Conservation (phyloP, 2,888 invertebrate genomes). For the Ceraclea dissimilis region DNA sequence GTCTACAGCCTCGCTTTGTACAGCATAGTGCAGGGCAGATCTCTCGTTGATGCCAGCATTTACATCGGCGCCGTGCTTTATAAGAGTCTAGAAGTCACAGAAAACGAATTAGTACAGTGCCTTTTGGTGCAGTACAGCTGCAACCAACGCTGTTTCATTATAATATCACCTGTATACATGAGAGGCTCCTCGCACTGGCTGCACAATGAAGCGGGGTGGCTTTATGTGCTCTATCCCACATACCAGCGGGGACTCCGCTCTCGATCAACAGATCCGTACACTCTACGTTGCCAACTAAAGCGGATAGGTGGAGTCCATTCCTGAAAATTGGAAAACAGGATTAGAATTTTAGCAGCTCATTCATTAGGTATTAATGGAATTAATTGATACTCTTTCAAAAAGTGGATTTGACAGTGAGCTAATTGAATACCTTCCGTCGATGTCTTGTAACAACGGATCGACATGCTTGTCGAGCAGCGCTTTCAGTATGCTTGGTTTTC, state of each 20-base stretch:
- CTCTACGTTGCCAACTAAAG: constrained; percentile 64
- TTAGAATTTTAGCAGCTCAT: no score
- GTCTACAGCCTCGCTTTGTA: constrained; percentile 64
- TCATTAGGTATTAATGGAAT: neutral
- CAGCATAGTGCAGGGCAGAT: constrained; percentile 79
- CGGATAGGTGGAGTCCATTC: constrained; percentile 65
- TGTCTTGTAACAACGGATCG: constrained; percentile 57
- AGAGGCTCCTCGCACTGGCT: constrained; percentile 56
- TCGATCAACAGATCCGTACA: constrained; percentile 64
- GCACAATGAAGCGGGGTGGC: constrained; percentile 74
- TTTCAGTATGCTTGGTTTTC: constrained; percentile 47
- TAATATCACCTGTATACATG: constrained; percentile 48
- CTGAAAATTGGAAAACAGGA: constrained; percentile 28
- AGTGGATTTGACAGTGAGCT: no score
- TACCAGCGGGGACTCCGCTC: constrained; percentile 59
- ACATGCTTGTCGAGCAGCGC: constrained; percentile 50
- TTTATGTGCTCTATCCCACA: constrained; percentile 62
- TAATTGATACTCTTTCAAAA: neutral
- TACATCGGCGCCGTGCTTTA: constrained; percentile 70
- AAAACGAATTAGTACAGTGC: neutral
- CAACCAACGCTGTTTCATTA: neutral
- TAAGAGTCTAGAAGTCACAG: constrained; percentile 42
- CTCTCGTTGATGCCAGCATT: constrained; percentile 62
- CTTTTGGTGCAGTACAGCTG: neutral
- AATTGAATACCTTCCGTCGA: constrained; percentile 57